A percentile compares a stretch with the other conserved stretches of the same genome.
Conservation (phyloP, 1,140 invertebrate species). For the Eumaeus atala region DNA sequence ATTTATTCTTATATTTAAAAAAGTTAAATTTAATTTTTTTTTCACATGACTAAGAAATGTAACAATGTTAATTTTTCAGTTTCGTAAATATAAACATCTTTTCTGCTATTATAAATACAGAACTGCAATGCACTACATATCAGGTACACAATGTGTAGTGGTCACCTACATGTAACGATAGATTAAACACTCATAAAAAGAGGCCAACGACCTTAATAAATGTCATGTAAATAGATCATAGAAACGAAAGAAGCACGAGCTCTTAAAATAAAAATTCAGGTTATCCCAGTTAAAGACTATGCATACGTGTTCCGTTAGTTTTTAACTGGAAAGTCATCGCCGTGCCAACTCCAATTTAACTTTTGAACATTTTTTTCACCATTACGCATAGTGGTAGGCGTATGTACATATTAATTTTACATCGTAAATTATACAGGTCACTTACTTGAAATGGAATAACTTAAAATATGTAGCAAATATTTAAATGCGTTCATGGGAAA, state of each 20-base stretch:
- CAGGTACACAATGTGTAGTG: not conserved
- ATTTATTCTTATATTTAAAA: too few species aligned
- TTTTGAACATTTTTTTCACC: constrained; percentile 5
- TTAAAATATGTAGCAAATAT: not conserved
- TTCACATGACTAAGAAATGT: too few species aligned
- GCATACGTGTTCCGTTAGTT: constrained; percentile 13
- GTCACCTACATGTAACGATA: constrained; percentile 13
- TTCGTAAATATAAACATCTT: too few species aligned
- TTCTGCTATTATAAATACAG: too few species aligned
- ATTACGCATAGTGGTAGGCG: constrained; percentile 5
- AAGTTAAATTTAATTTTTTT: too few species aligned
- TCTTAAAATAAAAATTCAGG: not conserved
- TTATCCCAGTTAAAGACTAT: constrained; percentile 1
- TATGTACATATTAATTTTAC: not conserved
- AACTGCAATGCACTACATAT: too few species aligned
- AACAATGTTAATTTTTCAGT: too few species aligned
- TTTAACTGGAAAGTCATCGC: constrained; percentile 13
- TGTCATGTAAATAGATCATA: constrained; percentile 37
- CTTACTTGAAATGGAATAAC: too few species aligned
- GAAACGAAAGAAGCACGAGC: not conserved
- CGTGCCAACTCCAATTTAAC: constrained; percentile 12
- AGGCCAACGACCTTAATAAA: constrained; percentile 48
- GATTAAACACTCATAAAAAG: constrained; percentile 26
- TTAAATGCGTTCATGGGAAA: not conserved
- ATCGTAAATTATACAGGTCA: not conserved